These are phyloP conservation scores for Diglossa cyanea DNA, from an alignment of 2,797 vertebrate genomes.

Conservation along the genomic window DNA sequence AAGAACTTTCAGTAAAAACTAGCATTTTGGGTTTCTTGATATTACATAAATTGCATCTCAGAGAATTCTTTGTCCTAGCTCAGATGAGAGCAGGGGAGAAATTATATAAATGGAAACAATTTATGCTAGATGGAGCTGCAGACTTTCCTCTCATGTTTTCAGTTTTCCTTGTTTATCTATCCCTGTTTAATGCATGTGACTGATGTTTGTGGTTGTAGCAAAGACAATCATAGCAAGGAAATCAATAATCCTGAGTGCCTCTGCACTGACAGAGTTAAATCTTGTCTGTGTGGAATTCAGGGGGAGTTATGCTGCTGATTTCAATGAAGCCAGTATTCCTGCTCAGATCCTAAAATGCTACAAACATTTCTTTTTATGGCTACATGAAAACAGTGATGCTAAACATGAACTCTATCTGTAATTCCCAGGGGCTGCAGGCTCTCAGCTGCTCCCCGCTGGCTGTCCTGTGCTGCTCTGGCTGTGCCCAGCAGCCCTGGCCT, in stretches of 20 bases:
- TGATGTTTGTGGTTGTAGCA: neutral
- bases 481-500: neutral
- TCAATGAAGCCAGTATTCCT: constrained; percentile 39
- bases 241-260: neutral
- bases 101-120: neutral
- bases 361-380: constrained; percentile 58
- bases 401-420: neutral
- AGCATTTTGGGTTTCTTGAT: neutral
- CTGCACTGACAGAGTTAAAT: neutral
- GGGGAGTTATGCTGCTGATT: constrained; percentile 32
- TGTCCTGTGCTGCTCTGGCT: neutral
- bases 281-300: constrained; percentile 23
- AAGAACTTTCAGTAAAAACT: constrained; percentile 21
- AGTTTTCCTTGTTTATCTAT: neutral
- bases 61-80: constrained; percentile 3
- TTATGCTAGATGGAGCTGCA: neutral
- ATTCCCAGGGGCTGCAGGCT: neutral
- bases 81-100: neutral
- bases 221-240: neutral
- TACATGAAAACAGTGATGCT: constrained; percentile 38
- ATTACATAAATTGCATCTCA: neutral
- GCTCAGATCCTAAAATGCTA: neutral
- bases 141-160: neutral
- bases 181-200: neutral
- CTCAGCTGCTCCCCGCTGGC: neutral